Evolutionary conservation across 2,888 invertebrate genomes (phyloP).

Genomic region (Conus canariensis): DNA sequence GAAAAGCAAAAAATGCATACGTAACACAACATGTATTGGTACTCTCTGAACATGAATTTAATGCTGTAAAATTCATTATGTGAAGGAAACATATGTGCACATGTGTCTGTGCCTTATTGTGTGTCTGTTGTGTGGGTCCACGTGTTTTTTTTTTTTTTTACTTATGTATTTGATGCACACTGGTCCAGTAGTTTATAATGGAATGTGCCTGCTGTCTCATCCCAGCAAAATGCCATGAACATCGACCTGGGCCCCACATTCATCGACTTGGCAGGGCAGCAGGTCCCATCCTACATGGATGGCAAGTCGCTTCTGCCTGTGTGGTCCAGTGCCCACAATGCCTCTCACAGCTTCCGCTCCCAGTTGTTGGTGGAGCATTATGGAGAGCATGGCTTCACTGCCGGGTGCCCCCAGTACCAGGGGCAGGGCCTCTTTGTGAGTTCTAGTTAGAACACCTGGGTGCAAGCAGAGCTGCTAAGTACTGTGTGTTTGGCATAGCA

Average conservation of each 20-base stretch:
- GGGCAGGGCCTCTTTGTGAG: conserved; percentile 84
- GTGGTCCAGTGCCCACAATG: conserved; percentile 8
- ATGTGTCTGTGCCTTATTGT: too few species aligned
- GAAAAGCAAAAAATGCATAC: too few species aligned
- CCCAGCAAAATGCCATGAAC: conserved; percentile 51
- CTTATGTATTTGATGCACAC: too few species aligned
- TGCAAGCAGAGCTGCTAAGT: not conserved
- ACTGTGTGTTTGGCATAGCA: too few species aligned
- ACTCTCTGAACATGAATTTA: too few species aligned
- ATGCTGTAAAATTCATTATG: too few species aligned
- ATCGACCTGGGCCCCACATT: conserved; percentile 52
- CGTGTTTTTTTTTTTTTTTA: too few species aligned
- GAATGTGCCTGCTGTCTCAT: too few species aligned
- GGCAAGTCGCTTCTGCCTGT: conserved; percentile 42
- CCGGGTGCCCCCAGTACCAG: conserved; percentile 84
- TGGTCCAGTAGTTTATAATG: too few species aligned
- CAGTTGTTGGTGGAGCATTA: conserved; percentile 88
- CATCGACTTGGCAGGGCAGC: conserved; percentile 39
- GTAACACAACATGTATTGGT: too few species aligned
- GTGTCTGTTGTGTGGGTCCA: too few species aligned
- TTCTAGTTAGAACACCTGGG: conserved; percentile 49
- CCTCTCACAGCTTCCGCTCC: conserved; percentile 42
- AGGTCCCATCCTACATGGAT: conserved; percentile 40
- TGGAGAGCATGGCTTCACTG: conserved; percentile 85
- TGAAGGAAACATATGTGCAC: too few species aligned